phyloP scores from a whole-genome alignment of 2,113 vertebrate species.

The Rana temporaria region DNA sequence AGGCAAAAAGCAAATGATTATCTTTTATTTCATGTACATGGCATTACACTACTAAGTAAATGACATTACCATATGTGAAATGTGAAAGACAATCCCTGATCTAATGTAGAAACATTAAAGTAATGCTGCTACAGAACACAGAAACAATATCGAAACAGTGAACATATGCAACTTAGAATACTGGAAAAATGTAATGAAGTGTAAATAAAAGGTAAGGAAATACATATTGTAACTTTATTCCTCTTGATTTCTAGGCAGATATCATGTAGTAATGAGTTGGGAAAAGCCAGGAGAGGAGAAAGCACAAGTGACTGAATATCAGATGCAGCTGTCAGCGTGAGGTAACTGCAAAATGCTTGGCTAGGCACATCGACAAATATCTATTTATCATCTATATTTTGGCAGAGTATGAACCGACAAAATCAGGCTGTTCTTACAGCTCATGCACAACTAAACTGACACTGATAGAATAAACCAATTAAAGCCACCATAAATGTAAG shows the following conservation, averaged over 20 bases:
- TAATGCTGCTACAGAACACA: neutral
- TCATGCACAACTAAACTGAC: conserved; percentile 54
- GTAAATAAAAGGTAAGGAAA: conserved; percentile 61
- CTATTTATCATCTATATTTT: conserved; percentile 61
- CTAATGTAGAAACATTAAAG: neutral
- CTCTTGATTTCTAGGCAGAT: conserved; percentile 61
- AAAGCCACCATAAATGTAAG: conserved; percentile 55
- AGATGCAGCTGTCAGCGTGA: conserved; percentile 67
- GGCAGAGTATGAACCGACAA: conserved; percentile 60
- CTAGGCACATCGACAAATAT: conserved; percentile 62
- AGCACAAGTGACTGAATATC: conserved; percentile 66
- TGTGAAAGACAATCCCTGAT: conserved; percentile 20
- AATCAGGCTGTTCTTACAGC: conserved; percentile 59
- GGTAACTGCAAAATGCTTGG: conserved; percentile 58
- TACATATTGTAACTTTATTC: conserved; percentile 58
- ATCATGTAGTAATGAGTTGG: conserved; percentile 59
- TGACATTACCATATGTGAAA: conserved; percentile 46
- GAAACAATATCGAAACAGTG: conserved; percentile 25
- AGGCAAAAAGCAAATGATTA: conserved; percentile 20
- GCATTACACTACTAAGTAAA: conserved; percentile 17
- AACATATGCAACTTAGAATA: conserved; percentile 54
- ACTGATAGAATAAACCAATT: conserved; percentile 56
- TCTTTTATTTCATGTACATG: neutral
- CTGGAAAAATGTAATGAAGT: conserved; percentile 61
- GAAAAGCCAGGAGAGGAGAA: conserved; percentile 59